Conservation (phyloP, 2,797 vertebrate species). For the Pipistrellus nathusii region DNA sequence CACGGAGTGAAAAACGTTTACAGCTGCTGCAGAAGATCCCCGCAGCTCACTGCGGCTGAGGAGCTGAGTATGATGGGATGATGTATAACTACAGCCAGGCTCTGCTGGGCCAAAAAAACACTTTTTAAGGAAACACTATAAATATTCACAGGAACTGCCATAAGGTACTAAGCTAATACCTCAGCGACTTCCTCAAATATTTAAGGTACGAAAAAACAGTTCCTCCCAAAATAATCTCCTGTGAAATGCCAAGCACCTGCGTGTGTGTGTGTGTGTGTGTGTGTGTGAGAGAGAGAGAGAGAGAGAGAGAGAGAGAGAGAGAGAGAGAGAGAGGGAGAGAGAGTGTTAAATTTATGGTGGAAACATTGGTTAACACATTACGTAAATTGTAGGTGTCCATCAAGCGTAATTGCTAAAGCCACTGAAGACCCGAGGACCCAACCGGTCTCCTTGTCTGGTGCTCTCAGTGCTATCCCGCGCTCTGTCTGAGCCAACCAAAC, state of each 20-base stretch:
- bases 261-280: too few relatives aligned
- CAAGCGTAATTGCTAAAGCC: neutral
- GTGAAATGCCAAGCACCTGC: neutral
- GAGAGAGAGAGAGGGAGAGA: too few relatives aligned
- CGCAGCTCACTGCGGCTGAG: neutral
- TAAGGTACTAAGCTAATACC: neutral
- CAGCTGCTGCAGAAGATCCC: neutral
- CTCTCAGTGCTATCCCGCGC: fast-evolving
- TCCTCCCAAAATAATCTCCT: neutral
- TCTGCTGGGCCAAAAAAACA: neutral
- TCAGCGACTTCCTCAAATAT: neutral
- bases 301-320: too few relatives aligned
- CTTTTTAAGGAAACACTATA: constrained; percentile 11
- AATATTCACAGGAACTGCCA: constrained; percentile 9
- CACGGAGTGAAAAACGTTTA: neutral
- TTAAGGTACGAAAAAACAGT: neutral
- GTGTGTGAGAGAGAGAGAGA: too few relatives aligned
- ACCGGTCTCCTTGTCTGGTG: fast-evolving
- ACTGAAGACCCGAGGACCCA: neutral
- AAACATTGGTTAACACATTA: neutral
- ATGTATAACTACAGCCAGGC: neutral
- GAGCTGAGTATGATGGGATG: neutral
- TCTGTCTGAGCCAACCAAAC: too few relatives aligned
- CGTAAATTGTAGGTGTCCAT: neutral
- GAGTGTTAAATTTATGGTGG: neutral